A percentile compares a stretch with the other conserved stretches of the same genome.
phyloP scores from a whole-genome alignment of 37 sponge, comb jelly and placozoan species.

The Geodia barretti region DNA sequence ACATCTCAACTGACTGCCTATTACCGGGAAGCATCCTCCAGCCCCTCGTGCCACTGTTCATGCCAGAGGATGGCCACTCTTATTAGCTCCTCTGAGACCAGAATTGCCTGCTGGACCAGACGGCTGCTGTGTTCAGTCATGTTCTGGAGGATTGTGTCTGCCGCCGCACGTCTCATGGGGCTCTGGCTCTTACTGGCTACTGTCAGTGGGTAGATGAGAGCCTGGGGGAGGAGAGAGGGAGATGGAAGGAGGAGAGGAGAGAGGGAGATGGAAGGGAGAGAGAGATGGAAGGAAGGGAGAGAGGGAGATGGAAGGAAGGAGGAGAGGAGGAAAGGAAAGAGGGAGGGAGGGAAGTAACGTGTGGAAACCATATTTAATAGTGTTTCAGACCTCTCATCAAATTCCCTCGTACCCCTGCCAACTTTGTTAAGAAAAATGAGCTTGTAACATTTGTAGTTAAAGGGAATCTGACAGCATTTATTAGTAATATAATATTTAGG shows the following conservation, averaged over 20 bases:
- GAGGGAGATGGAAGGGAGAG: background rate
- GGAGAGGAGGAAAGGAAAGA: conserved; percentile 8
- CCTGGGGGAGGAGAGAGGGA: conserved; percentile 55
- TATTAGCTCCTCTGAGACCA: conserved; percentile 97
- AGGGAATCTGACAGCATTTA: too few species aligned
- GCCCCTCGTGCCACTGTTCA: conserved; percentile 97
- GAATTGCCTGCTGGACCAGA: conserved; percentile 90
- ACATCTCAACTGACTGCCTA: conserved; percentile 80
- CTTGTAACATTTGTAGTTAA: too few species aligned
- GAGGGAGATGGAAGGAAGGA: background rate
- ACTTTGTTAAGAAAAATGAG: too few species aligned
- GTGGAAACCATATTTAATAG: too few species aligned
- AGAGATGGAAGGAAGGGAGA: background rate
- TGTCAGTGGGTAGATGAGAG: conserved; percentile 96
- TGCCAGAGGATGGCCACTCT: conserved; percentile 98
- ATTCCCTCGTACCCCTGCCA: too few species aligned
- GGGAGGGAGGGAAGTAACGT: too few species aligned
- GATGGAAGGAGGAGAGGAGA: background rate
- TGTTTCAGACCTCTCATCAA: too few species aligned
- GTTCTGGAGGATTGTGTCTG: conserved; percentile 80
- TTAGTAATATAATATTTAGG: too few species aligned
- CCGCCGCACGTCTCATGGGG: conserved; percentile 68
- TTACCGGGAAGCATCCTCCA: conserved; percentile 82
- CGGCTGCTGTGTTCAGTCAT: conserved; percentile 87
- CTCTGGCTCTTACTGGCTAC: conserved; percentile 88